A percentile compares a stretch with the other conserved stretches of the same genome.
phyloP scores from a whole-genome alignment of 2,888 invertebrate species.

The Tholera decimalis region DNA sequence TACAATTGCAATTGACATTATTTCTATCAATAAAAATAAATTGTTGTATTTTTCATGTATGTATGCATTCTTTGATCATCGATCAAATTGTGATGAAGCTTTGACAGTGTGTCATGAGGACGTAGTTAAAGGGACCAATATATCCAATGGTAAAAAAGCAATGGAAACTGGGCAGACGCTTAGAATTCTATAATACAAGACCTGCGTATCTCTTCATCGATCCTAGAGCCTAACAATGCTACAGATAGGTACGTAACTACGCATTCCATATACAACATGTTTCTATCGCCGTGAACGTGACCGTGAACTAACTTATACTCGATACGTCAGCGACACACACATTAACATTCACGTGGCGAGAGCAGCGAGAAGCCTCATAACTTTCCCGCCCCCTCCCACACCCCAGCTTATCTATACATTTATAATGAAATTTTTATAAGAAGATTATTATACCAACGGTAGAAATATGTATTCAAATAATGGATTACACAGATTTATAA shows the following conservation, averaged over 20 bases:
- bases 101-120: too few relatives aligned
- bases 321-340: slow-evolving; percentile 70
- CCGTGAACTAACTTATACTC: slow-evolving; percentile 79
- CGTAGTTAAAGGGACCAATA: too few relatives aligned
- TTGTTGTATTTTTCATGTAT: too few relatives aligned
- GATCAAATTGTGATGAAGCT: too few relatives aligned
- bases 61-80: too few relatives aligned
- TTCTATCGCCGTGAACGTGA: slow-evolving; percentile 80
- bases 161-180: too few relatives aligned
- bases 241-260: slow-evolving; percentile 46
- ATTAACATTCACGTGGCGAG: slow-evolving; percentile 71
- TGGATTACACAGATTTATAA: slow-evolving; percentile 60
- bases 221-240: slow-evolving; percentile 35
- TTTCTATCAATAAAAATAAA: too few relatives aligned
- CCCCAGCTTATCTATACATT: slow-evolving; percentile 42
- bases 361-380: slow-evolving; percentile 82
- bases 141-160: too few relatives aligned
- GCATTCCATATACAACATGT: slow-evolving; percentile 65
- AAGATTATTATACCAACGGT: slow-evolving; percentile 72
- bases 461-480: slow-evolving; percentile 66
- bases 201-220: slow-evolving; percentile 23
- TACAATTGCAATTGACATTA: neutral
- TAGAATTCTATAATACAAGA: neutral
- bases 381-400: slow-evolving; percentile 56
- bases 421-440: slow-evolving; percentile 78